These are phyloP conservation scores for Triplophysa rosa DNA, from an alignment of 2,113 vertebrate species.

Conservation along the genomic window DNA sequence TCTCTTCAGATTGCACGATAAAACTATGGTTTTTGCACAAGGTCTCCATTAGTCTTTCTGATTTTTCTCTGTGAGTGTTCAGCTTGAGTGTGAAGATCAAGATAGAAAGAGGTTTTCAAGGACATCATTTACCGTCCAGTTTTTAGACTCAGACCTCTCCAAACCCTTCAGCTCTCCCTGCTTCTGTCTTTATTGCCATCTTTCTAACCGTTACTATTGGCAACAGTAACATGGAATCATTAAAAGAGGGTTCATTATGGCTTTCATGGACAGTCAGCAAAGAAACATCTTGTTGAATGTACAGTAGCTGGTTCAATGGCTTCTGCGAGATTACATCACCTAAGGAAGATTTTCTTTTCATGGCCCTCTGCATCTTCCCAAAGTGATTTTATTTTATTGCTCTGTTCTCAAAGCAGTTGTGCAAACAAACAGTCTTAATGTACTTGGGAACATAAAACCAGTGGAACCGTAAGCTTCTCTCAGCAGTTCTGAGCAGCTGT, in stretches of 20 bases:
- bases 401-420: background rate
- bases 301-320: background rate
- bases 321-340: background rate
- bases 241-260: background rate
- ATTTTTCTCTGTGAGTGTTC: too few relatives aligned
- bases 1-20: too few relatives aligned
- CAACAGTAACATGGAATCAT: background rate
- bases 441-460: conserved; percentile 1
- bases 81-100: too few relatives aligned
- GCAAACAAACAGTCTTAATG: conserved; percentile 14
- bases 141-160: too few relatives aligned
- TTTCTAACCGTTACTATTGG: background rate
- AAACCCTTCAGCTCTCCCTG: too few relatives aligned
- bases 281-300: background rate
- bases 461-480: background rate
- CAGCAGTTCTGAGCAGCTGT: background rate
- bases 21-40: too few relatives aligned
- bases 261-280: background rate
- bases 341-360: background rate
- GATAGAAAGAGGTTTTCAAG: too few relatives aligned
- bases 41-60: too few relatives aligned
- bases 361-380: conserved; percentile 1
- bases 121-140: too few relatives aligned
- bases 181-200: too few relatives aligned
- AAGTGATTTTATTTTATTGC: background rate